Conservation (phyloP, 2,113 vertebrate species). For the Ia io region DNA sequence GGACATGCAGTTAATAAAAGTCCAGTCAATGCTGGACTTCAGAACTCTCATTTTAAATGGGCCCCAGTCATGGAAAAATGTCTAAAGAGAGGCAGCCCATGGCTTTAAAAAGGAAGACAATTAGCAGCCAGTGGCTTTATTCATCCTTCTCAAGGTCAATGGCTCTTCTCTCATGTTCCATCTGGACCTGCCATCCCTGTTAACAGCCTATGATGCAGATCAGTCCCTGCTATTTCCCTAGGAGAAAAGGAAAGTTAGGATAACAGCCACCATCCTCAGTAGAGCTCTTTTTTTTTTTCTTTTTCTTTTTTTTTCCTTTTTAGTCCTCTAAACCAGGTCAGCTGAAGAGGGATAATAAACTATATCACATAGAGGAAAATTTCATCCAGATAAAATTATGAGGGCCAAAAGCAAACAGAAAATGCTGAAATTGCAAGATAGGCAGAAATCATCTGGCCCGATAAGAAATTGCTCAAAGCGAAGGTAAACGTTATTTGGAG, state of each 20-base stretch:
- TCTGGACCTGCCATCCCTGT: background rate
- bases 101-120: background rate
- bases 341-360: background rate
- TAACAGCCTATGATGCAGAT: background rate
- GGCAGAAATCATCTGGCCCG: background rate
- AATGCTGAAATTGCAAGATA: background rate
- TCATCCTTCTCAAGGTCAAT: background rate
- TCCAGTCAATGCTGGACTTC: background rate
- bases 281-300: background rate
- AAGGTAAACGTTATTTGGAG: background rate
- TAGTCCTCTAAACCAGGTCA: background rate
- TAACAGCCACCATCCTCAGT: background rate
- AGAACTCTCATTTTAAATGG: background rate
- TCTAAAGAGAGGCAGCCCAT: background rate
- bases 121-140: background rate
- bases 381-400: conserved; percentile 12
- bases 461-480: conserved; percentile 10
- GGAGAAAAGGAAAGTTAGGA: background rate
- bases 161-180: background rate
- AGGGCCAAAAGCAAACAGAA: conserved; percentile 14
- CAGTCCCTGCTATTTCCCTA: background rate
- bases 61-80: background rate
- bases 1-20: background rate
- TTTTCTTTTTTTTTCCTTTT: background rate
- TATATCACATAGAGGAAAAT: background rate